Percentiles rank a stretch among this genome's conserved stretches.
phyloP scores from a whole-genome alignment of 2,113 vertebrate species.

The Clinocottus analis region DNA sequence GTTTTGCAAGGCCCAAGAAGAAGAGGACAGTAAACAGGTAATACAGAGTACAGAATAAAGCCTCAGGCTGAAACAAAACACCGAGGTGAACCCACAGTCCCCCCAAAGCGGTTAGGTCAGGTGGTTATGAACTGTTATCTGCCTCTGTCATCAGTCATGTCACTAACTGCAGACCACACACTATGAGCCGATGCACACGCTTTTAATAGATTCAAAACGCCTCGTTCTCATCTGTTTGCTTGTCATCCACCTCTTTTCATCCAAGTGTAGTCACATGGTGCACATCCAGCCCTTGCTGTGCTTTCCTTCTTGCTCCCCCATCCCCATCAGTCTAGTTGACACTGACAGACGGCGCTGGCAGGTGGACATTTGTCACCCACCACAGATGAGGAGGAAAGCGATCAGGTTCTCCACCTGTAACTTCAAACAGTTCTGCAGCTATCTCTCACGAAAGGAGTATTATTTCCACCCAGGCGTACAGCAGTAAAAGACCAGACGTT shows the following conservation, averaged over 20 bases:
- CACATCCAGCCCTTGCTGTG: not conserved
- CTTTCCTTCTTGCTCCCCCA: not conserved
- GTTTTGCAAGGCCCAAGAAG: constrained; percentile 96
- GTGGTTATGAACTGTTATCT: constrained; percentile 44
- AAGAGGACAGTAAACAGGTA: constrained; percentile 98
- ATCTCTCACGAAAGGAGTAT: constrained; percentile 42
- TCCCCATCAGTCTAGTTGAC: constrained; percentile 46
- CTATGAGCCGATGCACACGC: constrained; percentile 14
- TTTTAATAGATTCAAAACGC: constrained; percentile 35
- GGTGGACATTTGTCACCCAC: constrained; percentile 58
- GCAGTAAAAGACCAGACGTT: constrained; percentile 55
- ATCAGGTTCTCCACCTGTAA: constrained; percentile 71
- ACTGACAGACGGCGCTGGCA: constrained; percentile 49
- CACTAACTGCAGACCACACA: constrained; percentile 21
- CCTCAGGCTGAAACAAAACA: constrained; percentile 12
- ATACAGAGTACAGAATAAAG: constrained; percentile 40
- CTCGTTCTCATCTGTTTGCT: constrained; percentile 21
- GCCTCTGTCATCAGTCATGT: constrained; percentile 35
- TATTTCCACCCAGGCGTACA: constrained; percentile 49
- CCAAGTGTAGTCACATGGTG: not conserved
- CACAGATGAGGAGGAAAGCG: constrained; percentile 54
- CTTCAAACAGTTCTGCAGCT: constrained; percentile 67
- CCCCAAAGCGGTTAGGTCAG: constrained; percentile 24
- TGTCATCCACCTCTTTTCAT: not conserved
- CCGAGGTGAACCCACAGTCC: constrained; percentile 24